A percentile compares a stretch with the other conserved stretches of the same genome.
phyloP scores from a whole-genome alignment of 2,797 vertebrate species.

The Sitta carolinensis region DNA sequence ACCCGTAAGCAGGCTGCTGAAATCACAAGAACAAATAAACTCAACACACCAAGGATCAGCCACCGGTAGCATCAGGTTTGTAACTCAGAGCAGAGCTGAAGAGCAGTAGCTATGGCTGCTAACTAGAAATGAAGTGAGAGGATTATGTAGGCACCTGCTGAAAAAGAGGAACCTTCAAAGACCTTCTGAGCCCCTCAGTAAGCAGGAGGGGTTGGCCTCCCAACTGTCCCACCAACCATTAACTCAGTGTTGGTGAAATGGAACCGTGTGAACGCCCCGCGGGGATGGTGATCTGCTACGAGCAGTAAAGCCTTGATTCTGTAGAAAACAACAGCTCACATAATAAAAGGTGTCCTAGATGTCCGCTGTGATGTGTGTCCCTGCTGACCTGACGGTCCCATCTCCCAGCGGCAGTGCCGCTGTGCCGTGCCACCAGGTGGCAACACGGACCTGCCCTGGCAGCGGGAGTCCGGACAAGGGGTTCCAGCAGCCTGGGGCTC shows the following conservation, averaged over 20 bases:
- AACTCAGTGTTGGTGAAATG: fast-evolving
- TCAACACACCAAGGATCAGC: background rate
- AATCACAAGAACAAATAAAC: background rate
- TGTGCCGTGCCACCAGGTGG: background rate
- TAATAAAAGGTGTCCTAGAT: background rate
- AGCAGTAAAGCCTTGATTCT: background rate
- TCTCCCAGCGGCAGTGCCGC: background rate
- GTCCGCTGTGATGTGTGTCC: background rate
- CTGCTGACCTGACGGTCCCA: background rate
- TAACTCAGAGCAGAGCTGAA: background rate
- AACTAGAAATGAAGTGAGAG: background rate
- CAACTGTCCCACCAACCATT: background rate
- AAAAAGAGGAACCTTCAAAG: background rate
- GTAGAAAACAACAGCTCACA: background rate
- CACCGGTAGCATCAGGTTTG: background rate
- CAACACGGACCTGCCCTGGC: background rate
- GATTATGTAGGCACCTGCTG: background rate
- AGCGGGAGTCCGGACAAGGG: too few species aligned
- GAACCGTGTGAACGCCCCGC: background rate
- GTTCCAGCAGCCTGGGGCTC: fast-evolving
- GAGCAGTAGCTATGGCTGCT: background rate
- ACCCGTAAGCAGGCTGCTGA: background rate
- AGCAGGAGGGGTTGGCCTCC: background rate
- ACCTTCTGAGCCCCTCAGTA: background rate
- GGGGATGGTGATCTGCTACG: background rate